A percentile compares a stretch with the other conserved stretches of the same genome.
These are phyloP conservation scores for Synanthedon tipuliformis DNA, from an alignment of 2,888 invertebrate genomes.

Conservation along the genomic window DNA sequence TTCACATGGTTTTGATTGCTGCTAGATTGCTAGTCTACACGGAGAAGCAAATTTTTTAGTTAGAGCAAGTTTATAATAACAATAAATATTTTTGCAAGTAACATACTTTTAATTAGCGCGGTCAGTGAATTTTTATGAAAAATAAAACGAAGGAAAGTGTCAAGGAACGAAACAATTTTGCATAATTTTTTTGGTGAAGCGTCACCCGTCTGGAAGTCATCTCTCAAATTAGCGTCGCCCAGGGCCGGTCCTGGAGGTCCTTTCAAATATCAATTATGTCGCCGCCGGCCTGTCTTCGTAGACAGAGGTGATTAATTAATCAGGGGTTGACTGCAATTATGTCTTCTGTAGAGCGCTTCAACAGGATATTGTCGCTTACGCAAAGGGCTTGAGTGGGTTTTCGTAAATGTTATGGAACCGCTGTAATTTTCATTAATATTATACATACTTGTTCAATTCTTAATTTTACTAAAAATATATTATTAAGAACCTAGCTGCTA, in stretches of 20 bases:
- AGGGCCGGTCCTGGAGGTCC: slow-evolving; percentile 38
- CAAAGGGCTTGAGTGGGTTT: slow-evolving; percentile 4
- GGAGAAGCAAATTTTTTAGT: no score
- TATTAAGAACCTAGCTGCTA: no score
- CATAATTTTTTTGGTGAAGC: slow-evolving; percentile 16
- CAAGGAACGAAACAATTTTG: slow-evolving; percentile 1
- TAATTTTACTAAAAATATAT: no score
- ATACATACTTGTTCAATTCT: no score
- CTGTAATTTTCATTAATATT: no score
- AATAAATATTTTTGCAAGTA: background rate
- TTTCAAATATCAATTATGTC: slow-evolving; percentile 67
- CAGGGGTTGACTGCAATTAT: slow-evolving; percentile 59
- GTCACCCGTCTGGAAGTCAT: slow-evolving; percentile 27
- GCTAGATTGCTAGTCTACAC: no score
- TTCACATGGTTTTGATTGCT: background rate
- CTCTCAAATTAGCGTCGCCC: slow-evolving; percentile 41
- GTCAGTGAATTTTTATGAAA: background rate
- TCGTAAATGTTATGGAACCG: background rate
- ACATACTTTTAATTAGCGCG: background rate
- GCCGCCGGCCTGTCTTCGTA: slow-evolving; percentile 32
- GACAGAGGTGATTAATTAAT: slow-evolving; percentile 64
- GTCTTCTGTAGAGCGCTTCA: slow-evolving; percentile 26
- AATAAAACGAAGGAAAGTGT: background rate
- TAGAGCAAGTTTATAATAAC: background rate
- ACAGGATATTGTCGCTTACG: slow-evolving; percentile 18